phyloP scores from a whole-genome alignment of 2,888 invertebrate genomes.

The Escarpia spicata region DNA sequence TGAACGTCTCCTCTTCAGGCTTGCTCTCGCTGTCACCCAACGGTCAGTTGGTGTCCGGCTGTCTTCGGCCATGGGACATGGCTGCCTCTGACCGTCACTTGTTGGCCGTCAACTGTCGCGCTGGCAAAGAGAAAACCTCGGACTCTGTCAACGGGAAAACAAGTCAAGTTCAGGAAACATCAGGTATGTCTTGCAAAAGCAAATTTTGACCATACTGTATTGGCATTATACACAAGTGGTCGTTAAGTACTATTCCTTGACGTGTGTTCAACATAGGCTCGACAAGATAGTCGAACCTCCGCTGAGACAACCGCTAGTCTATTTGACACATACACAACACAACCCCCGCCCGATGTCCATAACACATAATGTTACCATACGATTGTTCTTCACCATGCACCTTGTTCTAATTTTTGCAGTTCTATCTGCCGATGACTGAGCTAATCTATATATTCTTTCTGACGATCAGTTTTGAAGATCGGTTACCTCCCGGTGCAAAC shows the following conservation, averaged over 20 bases:
- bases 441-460: no score
- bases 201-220: not conserved
- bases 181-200: not conserved
- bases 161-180: not conserved
- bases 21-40: not conserved
- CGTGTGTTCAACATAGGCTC: not conserved
- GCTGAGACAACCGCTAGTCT: no score
- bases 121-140: not conserved
- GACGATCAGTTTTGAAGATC: no score
- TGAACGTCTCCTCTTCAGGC: not conserved
- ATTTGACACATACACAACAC: no score
- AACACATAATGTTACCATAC: no score
- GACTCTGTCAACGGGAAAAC: not conserved
- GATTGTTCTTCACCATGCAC: no score
- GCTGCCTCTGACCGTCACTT: not conserved
- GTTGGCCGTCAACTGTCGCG: not conserved
- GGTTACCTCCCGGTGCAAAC: no score
- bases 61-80: constrained; percentile 12
- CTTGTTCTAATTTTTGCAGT: no score
- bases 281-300: not conserved
- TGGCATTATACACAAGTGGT: not conserved
- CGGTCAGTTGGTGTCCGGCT: not conserved
- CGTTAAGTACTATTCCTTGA: not conserved
- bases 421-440: no score
- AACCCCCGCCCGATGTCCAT: no score